Conservation (phyloP, 2,888 invertebrate genomes). For the Clusia tigrina region DNA sequence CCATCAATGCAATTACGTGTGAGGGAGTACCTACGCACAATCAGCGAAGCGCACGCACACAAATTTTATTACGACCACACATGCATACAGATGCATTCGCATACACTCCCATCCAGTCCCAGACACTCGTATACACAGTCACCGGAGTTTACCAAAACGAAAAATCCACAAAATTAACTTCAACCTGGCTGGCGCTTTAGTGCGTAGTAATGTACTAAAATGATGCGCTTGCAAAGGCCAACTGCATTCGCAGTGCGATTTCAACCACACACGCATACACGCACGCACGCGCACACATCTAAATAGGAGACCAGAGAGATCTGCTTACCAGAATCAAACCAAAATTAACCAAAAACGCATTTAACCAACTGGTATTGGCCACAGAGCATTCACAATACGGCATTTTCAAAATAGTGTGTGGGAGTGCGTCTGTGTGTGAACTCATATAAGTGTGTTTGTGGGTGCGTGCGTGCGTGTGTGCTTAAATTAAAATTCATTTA, state of each 20-base stretch:
- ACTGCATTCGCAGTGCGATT: not conserved
- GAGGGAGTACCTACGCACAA: too few species aligned
- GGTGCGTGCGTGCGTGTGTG: not conserved
- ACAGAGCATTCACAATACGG: not conserved
- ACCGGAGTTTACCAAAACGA: not conserved
- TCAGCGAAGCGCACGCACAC: too few species aligned
- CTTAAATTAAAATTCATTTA: constrained; percentile 3
- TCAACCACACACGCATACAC: not conserved
- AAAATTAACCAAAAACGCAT: constrained; percentile 6
- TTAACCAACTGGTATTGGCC: not conserved
- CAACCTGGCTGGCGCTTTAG: not conserved
- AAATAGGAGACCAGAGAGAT: too few species aligned
- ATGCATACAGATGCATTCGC: not conserved
- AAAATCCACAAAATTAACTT: not conserved
- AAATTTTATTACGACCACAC: not conserved
- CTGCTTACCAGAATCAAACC: constrained; percentile 6
- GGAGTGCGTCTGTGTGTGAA: not conserved
- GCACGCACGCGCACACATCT: not conserved
- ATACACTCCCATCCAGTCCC: not conserved
- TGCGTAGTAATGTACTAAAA: not conserved
- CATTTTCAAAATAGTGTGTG: not conserved
- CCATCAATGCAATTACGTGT: constrained; percentile 3
- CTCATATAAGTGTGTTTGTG: not conserved
- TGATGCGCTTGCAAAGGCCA: not conserved
- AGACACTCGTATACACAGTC: not conserved